Base-by-base conservation (phyloP, 2,888 invertebrate species). In the Chrysolina americana region DNA sequence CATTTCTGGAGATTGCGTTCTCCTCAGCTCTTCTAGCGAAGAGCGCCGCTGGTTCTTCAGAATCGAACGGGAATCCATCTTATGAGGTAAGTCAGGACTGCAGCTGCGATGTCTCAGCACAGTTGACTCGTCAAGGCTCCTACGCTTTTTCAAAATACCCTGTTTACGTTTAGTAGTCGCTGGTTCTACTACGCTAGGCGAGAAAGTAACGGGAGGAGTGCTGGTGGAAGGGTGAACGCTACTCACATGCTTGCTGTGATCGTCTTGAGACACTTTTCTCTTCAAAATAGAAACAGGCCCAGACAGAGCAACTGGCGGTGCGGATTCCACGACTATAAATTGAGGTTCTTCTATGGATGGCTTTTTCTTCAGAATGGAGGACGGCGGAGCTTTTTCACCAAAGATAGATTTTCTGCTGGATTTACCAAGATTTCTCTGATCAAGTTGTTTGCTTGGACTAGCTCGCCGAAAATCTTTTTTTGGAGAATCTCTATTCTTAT, bases 91-190 rank as follows among this genome's bases (percentile, higher is more conserved):
- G 83, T 93, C 93, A 2, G 93, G 93, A 75, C 93, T 93, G 80
- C 92, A 93, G 71, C 93, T 93, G 69, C 93, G 89, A 80, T 92
- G 90, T 62, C 93, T 88, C 77, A 92, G 89, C 69, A 93, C 93
- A 87, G 93, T 92, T 28, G 92, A 93, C 85, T 96, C 96, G 81
- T 96, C 95, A 80, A 96, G 89, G 84, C 95, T 95, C 72, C 94
- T 92, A 44, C 95, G 92, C 88, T 95, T 96, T 87, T 95, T 96
- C 78, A 95, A 89, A 84, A 95, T 96, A 63, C 95, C 95, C 86
- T 94, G 94, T 70, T 93, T 92, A 79, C 93, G 91, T 77, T 90
- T 89, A 70, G 89, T 90, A 47, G 90, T 89, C 72, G 91, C 90
- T 41, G 92, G 90, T 83, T 95, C 94, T 65, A 93, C 88, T 71